phyloP scores from a whole-genome alignment of 2,797 vertebrate genomes.

The Neosalanx taihuensis region DNA sequence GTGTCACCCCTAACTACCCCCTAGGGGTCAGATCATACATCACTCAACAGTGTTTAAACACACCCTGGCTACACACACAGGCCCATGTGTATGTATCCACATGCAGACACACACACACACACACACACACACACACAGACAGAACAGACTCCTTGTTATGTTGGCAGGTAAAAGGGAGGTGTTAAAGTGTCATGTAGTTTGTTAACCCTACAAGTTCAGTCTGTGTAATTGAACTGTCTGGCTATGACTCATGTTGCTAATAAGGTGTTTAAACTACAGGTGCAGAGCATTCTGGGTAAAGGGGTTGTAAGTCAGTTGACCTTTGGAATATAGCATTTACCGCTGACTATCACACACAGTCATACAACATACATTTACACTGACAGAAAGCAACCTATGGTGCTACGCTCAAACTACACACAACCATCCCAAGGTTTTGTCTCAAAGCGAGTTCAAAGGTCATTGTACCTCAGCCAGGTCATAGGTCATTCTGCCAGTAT shows the following conservation, averaged over 20 bases:
- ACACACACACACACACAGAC: not conserved
- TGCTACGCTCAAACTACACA: not conserved
- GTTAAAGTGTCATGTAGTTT: slow-evolving; percentile 25
- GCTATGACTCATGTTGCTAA: slow-evolving; percentile 60
- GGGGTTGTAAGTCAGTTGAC: slow-evolving; percentile 50
- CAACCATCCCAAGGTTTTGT: not conserved
- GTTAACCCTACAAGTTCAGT: slow-evolving; percentile 53
- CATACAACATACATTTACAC: slow-evolving; percentile 9
- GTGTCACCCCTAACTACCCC: not conserved
- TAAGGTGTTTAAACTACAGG: slow-evolving; percentile 57
- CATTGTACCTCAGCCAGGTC: slow-evolving; percentile 34
- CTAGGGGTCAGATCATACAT: not conserved
- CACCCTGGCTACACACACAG: not conserved
- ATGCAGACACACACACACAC: no score
- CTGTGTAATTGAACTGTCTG: slow-evolving; percentile 56
- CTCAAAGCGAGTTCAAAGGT: not conserved
- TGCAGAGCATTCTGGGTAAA: slow-evolving; percentile 46
- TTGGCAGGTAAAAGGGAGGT: slow-evolving; percentile 7
- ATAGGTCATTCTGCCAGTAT: slow-evolving; percentile 21
- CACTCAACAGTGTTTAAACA: slow-evolving; percentile 2
- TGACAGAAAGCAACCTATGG: slow-evolving; percentile 6
- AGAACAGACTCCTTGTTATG: not conserved
- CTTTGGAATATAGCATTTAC: slow-evolving; percentile 12
- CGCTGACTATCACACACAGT: not conserved
- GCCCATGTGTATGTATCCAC: not conserved